A percentile compares a stretch with the other conserved stretches of the same genome.
Evolutionary conservation across 2,797 vertebrate genomes (phyloP).

Genomic region (Pseudotriccus pelzelni): DNA sequence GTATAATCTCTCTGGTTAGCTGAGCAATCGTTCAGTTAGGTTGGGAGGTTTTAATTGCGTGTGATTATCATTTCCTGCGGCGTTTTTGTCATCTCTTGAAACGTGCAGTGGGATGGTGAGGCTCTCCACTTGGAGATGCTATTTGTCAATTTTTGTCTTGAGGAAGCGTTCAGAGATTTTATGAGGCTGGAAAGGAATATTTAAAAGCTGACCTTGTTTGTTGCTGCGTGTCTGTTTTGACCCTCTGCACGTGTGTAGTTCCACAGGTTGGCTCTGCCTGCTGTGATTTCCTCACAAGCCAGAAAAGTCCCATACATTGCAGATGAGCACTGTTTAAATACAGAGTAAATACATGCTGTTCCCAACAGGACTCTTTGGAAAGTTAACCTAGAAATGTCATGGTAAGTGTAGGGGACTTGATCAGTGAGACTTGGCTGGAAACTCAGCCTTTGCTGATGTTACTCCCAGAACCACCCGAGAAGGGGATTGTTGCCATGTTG

Average conservation of each 20-base stretch:
- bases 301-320: background rate
- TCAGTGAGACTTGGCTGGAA: background rate
- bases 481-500: slow-evolving; percentile 19
- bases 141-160: slow-evolving; percentile 34
- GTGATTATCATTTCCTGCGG: background rate
- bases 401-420: background rate
- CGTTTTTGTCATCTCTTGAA: background rate
- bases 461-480: background rate
- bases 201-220: background rate
- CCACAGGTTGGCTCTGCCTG: background rate
- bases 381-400: background rate
- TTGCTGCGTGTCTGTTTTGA: background rate
- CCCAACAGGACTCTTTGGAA: background rate
- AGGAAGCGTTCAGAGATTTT: background rate
- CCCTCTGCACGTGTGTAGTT: background rate
- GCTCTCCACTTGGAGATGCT: slow-evolving; percentile 52
- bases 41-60: background rate
- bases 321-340: background rate
- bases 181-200: background rate
- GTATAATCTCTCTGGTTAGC: background rate
- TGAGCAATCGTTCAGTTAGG: slow-evolving; percentile 27
- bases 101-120: background rate
- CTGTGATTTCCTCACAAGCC: background rate
- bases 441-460: background rate
- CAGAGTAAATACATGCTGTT: background rate